Base-by-base conservation (phyloP, 2,797 vertebrate species). In the Pelobates cultripes region DNA sequence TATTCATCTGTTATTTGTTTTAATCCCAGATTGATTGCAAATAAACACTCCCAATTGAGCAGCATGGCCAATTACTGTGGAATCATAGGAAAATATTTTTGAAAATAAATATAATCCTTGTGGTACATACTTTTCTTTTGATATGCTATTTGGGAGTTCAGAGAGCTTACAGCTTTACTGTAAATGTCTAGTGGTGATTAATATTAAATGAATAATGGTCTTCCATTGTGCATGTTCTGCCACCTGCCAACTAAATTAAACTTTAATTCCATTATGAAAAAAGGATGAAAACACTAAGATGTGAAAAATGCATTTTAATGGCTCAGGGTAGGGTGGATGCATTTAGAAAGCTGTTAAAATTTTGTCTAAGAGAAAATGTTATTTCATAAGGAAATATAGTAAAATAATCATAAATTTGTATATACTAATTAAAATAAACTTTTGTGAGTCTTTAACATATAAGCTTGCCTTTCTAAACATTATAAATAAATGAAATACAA, bases 131-230 rank as follows among this genome's bases (percentile, higher is more conserved):
- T 77, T 77, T 77, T 72, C 41, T 73, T 82, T 73, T 82, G 70
- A 73, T 77, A 82, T 67, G 68, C 77, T 73, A 78, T 73, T 42
- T 73, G 43, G 53, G 51, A 78, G 81, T 82, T 77, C 81, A 82
- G 75, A 78, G 75, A 78, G 70, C 70, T 77, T 78, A 73, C 61
- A 68, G 75, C 81, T 73, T 82, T 82, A 82, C 81, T 77, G 81
- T 82, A 82, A 82, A 82, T 82, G 75, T 78, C 70, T 82, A 77
- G 81, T 68, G 81, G 81, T 82, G 75, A 82, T 82, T 82, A 82
- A 82, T 82, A 78, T 73, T 82, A 78, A 77, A 82, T 82, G 75
- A 82, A 78, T 77, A 73, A 82, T 47, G 51, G 81, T 77, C 68
- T 77, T 77, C 74, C 60, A 68, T 82, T 82, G 81, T 82, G 75